Evolutionary conservation across 2,797 vertebrate species (phyloP), one percentile per base, ranked within the genome.

Genomic region (Sternotherus odoratus): DNA sequence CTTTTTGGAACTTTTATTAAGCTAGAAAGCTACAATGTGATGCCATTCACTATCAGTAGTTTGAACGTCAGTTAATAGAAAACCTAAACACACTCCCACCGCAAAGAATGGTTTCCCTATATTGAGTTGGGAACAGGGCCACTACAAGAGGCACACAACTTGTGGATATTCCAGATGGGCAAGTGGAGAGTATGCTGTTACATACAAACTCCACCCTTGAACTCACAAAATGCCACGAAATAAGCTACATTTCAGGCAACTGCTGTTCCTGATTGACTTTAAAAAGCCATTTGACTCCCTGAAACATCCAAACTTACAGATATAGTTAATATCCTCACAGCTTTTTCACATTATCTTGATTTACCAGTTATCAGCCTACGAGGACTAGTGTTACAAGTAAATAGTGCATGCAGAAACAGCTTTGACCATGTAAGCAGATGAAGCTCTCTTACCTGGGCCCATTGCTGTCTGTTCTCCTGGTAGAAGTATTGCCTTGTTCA

Each of bases 401-500:
- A n/a, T 36, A 66, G n/a, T 36, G 16, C 9, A 9, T 36, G 63
- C n/a, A 74, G 69, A 46, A 74, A 46, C 23, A 48, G 8, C 43
- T 48, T 30, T 75, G 43, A 48, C 8, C 24, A 88, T 0, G 51
- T 50, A 88, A 74, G 28, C 26, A 77, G 24, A 53, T 79, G 50
- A 63, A 77, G 74, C 75, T 24, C 81, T 48, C 98, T 98, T 97
- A 99, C 99, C 99, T 99, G 2, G 99, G 99, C 92, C 99, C 99
- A 48, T 98, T 99, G 98, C 99, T 99, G 97, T 99, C 99, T 95
- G 99, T 99, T 95, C 98, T 98, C 78, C 98, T 98, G 53, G 98
- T 97, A 82, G 98, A 98, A 89, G 99, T 98, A 87, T 93, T 98
- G 28, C 98, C 98, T 95, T 98, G 98, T 82, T 99, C 98, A 7